Percentiles rank a stretch among this genome's conserved stretches.
Evolutionary conservation across 1,140 invertebrate species (phyloP).

Genomic region (Eulimnadia texana): DNA sequence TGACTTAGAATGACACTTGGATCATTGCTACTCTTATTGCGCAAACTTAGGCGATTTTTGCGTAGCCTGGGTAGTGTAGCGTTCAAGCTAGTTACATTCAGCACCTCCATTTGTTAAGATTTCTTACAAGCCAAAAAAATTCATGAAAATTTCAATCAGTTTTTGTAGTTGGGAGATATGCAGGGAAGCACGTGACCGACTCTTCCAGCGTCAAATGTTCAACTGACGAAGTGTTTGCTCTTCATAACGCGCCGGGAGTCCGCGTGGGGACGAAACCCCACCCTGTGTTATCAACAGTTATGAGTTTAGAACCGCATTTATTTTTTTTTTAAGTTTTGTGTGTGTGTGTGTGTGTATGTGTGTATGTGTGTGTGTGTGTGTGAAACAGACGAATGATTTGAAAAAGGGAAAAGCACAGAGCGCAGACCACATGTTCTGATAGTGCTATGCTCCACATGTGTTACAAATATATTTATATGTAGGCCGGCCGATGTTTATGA

Average conservation of each 20-base stretch:
- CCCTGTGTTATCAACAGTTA: not conserved
- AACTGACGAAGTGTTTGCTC: not conserved
- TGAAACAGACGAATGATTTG: not conserved
- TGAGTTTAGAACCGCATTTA: no score
- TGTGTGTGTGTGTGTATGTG: no score
- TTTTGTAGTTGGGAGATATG: not conserved
- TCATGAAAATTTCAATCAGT: not conserved
- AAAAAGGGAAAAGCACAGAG: not conserved
- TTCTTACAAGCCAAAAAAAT: not conserved
- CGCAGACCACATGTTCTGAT: constrained; percentile 8
- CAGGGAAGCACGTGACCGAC: not conserved
- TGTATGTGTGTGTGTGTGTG: not conserved
- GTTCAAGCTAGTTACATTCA: not conserved
- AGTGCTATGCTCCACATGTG: constrained; percentile 3
- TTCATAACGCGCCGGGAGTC: not conserved
- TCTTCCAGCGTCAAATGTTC: not conserved
- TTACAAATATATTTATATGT: not conserved
- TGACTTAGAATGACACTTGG: not conserved
- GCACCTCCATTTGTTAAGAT: not conserved
- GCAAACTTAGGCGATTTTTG: not conserved
- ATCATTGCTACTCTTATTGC: not conserved
- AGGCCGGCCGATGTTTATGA: not conserved
- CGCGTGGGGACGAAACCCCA: not conserved
- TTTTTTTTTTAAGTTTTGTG: no score
- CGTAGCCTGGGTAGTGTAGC: not conserved